phyloP scores from a whole-genome alignment of 2,888 invertebrate species.

The Lycia hirtaria region DNA sequence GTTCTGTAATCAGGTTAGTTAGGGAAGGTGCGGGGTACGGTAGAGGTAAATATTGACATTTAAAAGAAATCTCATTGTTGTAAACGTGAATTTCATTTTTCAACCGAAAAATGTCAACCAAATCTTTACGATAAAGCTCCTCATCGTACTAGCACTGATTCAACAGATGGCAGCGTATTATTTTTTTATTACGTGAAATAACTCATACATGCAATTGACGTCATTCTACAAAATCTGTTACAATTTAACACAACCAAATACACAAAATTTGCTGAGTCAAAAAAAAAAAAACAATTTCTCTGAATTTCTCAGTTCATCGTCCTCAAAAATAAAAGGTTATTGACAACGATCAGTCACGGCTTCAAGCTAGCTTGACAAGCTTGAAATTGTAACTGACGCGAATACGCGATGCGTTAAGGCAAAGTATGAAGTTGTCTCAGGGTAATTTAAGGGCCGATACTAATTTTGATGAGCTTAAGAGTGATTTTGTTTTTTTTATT shows the following conservation, averaged over 20 bases:
- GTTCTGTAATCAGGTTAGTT: no score
- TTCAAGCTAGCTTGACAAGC: conserved; percentile 32
- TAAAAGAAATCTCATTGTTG: no score
- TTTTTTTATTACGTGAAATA: no score
- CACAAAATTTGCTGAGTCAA: neutral
- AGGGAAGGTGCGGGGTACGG: no score
- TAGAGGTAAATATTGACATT: no score
- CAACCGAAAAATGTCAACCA: no score
- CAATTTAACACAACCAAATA: neutral
- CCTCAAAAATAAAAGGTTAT: conserved; percentile 20
- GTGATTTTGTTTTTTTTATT: neutral
- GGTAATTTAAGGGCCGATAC: conserved; percentile 6
- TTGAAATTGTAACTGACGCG: conserved; percentile 37
- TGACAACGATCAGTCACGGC: conserved; percentile 26
- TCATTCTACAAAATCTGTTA: neutral
- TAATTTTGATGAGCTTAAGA: neutral
- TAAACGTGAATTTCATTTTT: no score
- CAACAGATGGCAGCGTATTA: no score
- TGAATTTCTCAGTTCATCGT: conserved; percentile 15
- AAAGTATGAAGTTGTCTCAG: conserved; percentile 28
- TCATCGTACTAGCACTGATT: no score
- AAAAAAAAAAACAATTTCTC: conserved; percentile 3
- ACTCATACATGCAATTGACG: no score
- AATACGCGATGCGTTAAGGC: conserved; percentile 38
- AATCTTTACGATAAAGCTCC: no score